Conservation (phyloP, 2,888 invertebrate genomes). For the Ophion ellenae region DNA sequence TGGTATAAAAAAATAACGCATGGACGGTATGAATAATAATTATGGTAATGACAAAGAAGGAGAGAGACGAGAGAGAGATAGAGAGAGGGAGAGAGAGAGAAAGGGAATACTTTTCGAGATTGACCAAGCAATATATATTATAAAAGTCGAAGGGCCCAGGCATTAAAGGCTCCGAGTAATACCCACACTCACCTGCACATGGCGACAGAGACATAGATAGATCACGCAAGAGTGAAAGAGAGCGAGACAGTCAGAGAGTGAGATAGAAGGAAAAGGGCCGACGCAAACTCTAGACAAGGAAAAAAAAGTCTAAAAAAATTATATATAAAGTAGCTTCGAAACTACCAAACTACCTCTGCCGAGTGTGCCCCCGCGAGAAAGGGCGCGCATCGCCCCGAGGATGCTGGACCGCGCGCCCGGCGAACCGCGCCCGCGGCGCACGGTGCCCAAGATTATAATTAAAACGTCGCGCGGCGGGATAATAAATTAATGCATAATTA, state of each 20-base stretch:
- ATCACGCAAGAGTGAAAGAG: constrained; percentile 23
- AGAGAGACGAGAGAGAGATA: not conserved
- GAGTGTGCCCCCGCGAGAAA: constrained; percentile 74
- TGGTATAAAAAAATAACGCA: too few species aligned
- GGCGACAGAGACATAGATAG: constrained; percentile 32
- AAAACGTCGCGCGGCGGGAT: constrained; percentile 82
- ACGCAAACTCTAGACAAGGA: constrained; percentile 47
- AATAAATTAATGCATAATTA: constrained; percentile 83
- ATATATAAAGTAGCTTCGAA: constrained; percentile 72
- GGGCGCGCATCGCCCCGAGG: constrained; percentile 28
- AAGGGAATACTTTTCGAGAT: constrained; percentile 7
- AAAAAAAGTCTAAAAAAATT: constrained; percentile 60
- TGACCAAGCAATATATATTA: constrained; percentile 34
- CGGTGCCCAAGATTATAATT: constrained; percentile 80
- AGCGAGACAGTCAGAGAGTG: constrained; percentile 52
- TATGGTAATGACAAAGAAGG: not conserved
- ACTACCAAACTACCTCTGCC: constrained; percentile 81
- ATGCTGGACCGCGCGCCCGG: constrained; percentile 24
- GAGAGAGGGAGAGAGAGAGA: not conserved
- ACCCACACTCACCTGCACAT: not conserved
- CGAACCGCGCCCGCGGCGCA: constrained; percentile 68
- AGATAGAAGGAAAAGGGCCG: constrained; percentile 8
- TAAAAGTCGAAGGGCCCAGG: constrained; percentile 26
- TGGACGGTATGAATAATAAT: too few species aligned
- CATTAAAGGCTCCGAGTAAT: not conserved